Conservation (phyloP, 2,888 invertebrate genomes). For the Eurois occulta region DNA sequence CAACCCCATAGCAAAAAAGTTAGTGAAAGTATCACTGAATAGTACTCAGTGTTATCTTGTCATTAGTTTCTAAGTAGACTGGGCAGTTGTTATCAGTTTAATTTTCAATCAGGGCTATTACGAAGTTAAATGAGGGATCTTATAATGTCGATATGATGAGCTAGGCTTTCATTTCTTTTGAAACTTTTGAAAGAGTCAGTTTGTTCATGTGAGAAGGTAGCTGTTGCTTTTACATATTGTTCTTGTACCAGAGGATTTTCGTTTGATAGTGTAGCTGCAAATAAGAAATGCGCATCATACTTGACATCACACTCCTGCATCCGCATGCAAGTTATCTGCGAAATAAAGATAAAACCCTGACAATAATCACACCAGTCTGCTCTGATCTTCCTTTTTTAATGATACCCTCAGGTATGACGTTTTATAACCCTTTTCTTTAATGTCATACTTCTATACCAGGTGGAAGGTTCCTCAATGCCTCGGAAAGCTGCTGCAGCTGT, state of each 20-base stretch:
- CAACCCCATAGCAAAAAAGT: neutral
- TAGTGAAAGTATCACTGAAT: neutral
- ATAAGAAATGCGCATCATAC: neutral
- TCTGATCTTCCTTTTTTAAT: too few relatives aligned
- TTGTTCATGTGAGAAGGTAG: slow-evolving; percentile 8
- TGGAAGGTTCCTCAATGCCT: too few relatives aligned
- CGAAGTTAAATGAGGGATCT: slow-evolving; percentile 43
- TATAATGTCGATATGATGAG: slow-evolving; percentile 40
- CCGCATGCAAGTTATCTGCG: too few relatives aligned
- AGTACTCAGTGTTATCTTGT: slow-evolving; percentile 7
- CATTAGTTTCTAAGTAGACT: slow-evolving; percentile 38
- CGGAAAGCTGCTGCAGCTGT: too few relatives aligned
- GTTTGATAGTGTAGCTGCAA: neutral
- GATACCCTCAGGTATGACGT: too few relatives aligned
- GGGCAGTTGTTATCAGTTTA: slow-evolving; percentile 30
- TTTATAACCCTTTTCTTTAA: too few relatives aligned
- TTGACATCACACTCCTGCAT: neutral
- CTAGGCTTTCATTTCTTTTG: neutral
- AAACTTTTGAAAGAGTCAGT: slow-evolving; percentile 7
- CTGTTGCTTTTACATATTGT: neutral
- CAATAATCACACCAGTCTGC: too few relatives aligned
- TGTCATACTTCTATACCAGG: too few relatives aligned
- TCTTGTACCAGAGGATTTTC: neutral
- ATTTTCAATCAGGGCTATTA: slow-evolving; percentile 36
- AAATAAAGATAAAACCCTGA: too few relatives aligned